These are phyloP conservation scores for Tuta absoluta DNA, from an alignment of 2,888 invertebrate genomes.

Conservation along the genomic window DNA sequence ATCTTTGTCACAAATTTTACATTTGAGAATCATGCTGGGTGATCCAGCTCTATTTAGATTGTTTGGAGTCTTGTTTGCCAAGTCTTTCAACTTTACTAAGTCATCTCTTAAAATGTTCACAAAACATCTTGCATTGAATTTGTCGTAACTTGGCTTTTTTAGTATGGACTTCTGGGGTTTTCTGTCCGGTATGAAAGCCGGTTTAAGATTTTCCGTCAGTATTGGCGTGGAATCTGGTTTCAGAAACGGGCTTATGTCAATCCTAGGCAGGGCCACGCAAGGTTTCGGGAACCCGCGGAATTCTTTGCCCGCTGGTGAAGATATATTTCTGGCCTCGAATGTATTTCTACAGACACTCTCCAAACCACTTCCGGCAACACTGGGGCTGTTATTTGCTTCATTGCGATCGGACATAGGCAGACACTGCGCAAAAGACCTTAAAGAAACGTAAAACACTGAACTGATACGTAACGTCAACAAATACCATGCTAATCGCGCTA, in stretches of 20 bases:
- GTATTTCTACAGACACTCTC: background rate
- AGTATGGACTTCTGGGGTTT: slow-evolving; percentile 17
- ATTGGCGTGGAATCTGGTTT: slow-evolving; percentile 25
- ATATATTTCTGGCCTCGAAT: slow-evolving; percentile 32
- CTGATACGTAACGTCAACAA: slow-evolving; percentile 55
- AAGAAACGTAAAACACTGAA: slow-evolving; percentile 51
- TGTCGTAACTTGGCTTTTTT: slow-evolving; percentile 20
- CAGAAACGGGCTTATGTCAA: slow-evolving; percentile 56
- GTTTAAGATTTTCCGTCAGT: slow-evolving; percentile 7
- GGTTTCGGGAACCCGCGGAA: slow-evolving; percentile 62
- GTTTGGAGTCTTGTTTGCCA: slow-evolving; percentile 30
- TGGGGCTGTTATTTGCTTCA: slow-evolving; percentile 46
- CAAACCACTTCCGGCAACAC: slow-evolving; percentile 29
- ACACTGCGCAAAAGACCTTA: slow-evolving; percentile 46
- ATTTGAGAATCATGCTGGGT: slow-evolving; percentile 43
- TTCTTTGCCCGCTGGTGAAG: slow-evolving; percentile 34
- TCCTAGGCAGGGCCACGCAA: slow-evolving; percentile 49
- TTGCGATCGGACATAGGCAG: slow-evolving; percentile 52
- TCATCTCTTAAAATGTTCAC: slow-evolving; percentile 54
- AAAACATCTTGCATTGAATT: slow-evolving; percentile 46
- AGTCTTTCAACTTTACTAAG: slow-evolving; percentile 45
- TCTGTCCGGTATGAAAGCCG: background rate
- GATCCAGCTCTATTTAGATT: slow-evolving; percentile 25
- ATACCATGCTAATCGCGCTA: slow-evolving; percentile 40
- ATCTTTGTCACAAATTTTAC: slow-evolving; percentile 64